phyloP scores from a whole-genome alignment of 2,888 invertebrate genomes.

The Aproaerema taeniolella region DNA sequence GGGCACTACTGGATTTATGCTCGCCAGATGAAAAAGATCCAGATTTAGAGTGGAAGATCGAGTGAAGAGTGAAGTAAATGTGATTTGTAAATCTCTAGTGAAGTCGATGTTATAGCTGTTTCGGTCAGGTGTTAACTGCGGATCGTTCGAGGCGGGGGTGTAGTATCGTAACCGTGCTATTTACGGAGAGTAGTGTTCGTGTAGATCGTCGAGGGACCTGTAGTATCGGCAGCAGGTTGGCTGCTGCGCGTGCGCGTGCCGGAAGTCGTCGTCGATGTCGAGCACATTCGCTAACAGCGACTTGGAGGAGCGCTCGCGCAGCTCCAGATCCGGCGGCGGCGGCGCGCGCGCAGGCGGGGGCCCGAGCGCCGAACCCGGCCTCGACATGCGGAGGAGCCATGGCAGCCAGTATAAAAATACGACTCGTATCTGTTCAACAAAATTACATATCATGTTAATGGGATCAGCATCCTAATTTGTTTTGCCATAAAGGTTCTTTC shows the following conservation, averaged over 20 bases:
- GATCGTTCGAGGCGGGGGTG: conserved; percentile 68
- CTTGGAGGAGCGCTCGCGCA: conserved; percentile 94
- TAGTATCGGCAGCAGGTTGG: conserved; percentile 86
- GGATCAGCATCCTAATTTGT: too few species aligned
- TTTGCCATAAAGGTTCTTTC: too few species aligned
- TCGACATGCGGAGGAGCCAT: conserved; percentile 96
- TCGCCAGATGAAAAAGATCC: conserved; percentile 41
- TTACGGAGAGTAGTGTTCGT: conserved; percentile 78
- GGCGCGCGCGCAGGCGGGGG: conserved; percentile 82
- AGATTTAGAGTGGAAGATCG: conserved; percentile 44
- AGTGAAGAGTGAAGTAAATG: conserved; percentile 37
- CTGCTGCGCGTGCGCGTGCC: conserved; percentile 86
- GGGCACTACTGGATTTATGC: conserved; percentile 70
- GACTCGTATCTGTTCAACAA: conserved; percentile 83
- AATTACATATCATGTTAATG: background rate
- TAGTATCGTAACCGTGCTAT: conserved; percentile 74
- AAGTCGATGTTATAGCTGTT: conserved; percentile 42
- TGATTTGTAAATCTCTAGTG: conserved; percentile 23
- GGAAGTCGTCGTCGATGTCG: conserved; percentile 97
- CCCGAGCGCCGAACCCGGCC: conserved; percentile 80
- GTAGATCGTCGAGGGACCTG: conserved; percentile 82
- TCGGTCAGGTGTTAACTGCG: conserved; percentile 65
- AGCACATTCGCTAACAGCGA: conserved; percentile 97
- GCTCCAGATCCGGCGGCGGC: conserved; percentile 90
- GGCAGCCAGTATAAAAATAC: conserved; percentile 98